Evolutionary conservation across 2,888 invertebrate genomes (phyloP).

Genomic region (Sthenelais limicola): DNA sequence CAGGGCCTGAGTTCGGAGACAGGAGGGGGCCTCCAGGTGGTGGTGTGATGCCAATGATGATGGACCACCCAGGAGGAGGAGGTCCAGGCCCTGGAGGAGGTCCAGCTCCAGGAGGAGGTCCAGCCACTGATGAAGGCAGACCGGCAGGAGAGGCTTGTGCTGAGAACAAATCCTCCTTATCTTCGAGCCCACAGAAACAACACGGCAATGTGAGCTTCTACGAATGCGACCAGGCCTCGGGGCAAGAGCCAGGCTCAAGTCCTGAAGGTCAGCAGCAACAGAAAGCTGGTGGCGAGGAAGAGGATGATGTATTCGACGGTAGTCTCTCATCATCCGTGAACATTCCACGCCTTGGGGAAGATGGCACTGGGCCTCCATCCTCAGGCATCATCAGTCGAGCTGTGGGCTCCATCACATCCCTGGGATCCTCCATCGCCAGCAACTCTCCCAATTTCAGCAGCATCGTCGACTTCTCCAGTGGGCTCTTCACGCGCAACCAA

Average conservation of each 20-base stretch:
- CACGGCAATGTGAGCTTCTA: slow-evolving; percentile 47
- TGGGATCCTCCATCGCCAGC: slow-evolving; percentile 40
- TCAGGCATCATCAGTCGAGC: slow-evolving; percentile 46
- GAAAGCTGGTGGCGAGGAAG: background rate
- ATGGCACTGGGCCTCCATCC: background rate
- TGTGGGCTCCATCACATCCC: slow-evolving; percentile 44
- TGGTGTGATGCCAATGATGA: too few relatives aligned
- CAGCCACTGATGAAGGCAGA: too few relatives aligned
- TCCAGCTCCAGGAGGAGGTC: too few relatives aligned
- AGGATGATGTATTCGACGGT: slow-evolving; percentile 22
- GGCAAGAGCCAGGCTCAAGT: background rate
- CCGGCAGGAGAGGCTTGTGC: too few relatives aligned
- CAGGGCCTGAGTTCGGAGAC: too few relatives aligned
- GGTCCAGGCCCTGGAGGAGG: too few relatives aligned
- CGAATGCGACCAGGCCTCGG: slow-evolving; percentile 37
- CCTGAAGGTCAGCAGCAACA: background rate
- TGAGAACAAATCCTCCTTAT: slow-evolving; percentile 16
- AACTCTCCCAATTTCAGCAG: slow-evolving; percentile 59
- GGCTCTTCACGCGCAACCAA: slow-evolving; percentile 74
- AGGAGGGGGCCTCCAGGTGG: too few relatives aligned
- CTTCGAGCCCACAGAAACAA: slow-evolving; percentile 47
- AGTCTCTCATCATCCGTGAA: slow-evolving; percentile 9
- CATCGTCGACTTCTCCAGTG: slow-evolving; percentile 96
- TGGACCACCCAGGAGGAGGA: too few relatives aligned
- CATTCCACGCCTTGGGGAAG: background rate